A percentile compares a stretch with the other conserved stretches of the same genome.
Evolutionary conservation across 2,888 invertebrate species (phyloP).

Genomic region (Netelia inedita): DNA sequence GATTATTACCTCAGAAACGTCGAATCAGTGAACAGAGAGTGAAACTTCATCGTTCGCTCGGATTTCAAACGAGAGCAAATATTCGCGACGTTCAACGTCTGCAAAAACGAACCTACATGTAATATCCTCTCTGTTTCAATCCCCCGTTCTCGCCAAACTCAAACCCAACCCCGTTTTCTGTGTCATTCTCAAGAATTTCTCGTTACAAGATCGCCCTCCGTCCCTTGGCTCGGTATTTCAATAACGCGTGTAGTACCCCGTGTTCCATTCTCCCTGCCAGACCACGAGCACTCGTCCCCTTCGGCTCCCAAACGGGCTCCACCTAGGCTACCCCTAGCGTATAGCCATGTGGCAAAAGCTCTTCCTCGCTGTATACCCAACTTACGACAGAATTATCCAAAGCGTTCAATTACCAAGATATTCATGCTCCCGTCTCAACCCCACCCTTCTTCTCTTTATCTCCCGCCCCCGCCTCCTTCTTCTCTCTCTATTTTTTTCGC

Average conservation of each 20-base stretch:
- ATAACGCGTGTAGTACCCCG: conserved; percentile 11
- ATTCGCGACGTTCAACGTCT: conserved; percentile 30
- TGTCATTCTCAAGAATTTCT: conserved; percentile 18
- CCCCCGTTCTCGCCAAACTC: neutral
- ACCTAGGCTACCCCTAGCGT: neutral
- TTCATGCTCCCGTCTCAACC: conserved; percentile 59
- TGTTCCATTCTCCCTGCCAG: neutral
- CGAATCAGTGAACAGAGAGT: conserved; percentile 8
- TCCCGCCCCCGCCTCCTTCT: neutral
- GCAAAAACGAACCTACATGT: neutral
- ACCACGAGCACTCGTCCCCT: neutral
- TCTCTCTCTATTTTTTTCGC: conserved; percentile 20
- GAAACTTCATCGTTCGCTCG: conserved; percentile 18
- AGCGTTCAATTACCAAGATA: conserved; percentile 71
- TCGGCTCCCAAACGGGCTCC: neutral
- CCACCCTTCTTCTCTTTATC: neutral
- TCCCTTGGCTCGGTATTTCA: conserved; percentile 16
- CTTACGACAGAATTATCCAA: conserved; percentile 71
- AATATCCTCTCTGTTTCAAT: conserved; percentile 1
- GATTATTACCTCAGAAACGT: conserved; percentile 46
- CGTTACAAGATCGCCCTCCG: neutral
- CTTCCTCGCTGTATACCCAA: conserved; percentile 32
- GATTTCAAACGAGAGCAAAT: conserved; percentile 49
- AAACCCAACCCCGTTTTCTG: neutral
- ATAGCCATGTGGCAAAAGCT: conserved; percentile 19